These are phyloP conservation scores for Tachypleus tridentatus DNA, from an alignment of 1,140 invertebrate genomes.

Conservation along the genomic window DNA sequence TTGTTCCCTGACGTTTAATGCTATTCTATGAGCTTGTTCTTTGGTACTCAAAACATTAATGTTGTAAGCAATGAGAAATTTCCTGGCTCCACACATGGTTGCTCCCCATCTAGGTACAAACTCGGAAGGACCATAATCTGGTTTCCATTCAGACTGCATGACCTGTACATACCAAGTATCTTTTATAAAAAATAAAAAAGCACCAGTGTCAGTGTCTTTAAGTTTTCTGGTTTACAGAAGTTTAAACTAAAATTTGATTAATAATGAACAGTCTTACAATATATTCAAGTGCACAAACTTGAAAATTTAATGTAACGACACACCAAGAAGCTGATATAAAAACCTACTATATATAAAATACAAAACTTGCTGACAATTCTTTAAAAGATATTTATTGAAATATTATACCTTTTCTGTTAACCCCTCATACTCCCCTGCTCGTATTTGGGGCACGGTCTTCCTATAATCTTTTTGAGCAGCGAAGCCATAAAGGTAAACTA, in stretches of 20 bases:
- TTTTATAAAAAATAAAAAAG: background rate
- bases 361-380: background rate
- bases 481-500: constrained; percentile 45
- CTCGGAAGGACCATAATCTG: constrained; percentile 44
- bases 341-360: background rate
- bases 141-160: constrained; percentile 41
- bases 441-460: constrained; percentile 42
- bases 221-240: constrained; percentile 39
- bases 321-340: no score
- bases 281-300: no score
- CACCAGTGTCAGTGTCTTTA: background rate
- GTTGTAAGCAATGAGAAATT: constrained; percentile 49
- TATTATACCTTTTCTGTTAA: constrained; percentile 32
- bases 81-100: constrained; percentile 43
- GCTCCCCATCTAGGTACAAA: constrained; percentile 47
- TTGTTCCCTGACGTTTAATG: constrained; percentile 43
- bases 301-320: no score
- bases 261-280: no score
- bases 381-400: no score
- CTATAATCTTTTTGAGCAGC: constrained; percentile 40
- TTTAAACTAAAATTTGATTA: constrained; percentile 43
- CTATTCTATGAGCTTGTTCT: constrained; percentile 48
- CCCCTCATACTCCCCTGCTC: constrained; percentile 48
- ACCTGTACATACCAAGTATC: constrained; percentile 11
- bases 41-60: constrained; percentile 46